Evolutionary conservation across 2,888 invertebrate genomes (phyloP).

Genomic region (Hypsopygia costalis): DNA sequence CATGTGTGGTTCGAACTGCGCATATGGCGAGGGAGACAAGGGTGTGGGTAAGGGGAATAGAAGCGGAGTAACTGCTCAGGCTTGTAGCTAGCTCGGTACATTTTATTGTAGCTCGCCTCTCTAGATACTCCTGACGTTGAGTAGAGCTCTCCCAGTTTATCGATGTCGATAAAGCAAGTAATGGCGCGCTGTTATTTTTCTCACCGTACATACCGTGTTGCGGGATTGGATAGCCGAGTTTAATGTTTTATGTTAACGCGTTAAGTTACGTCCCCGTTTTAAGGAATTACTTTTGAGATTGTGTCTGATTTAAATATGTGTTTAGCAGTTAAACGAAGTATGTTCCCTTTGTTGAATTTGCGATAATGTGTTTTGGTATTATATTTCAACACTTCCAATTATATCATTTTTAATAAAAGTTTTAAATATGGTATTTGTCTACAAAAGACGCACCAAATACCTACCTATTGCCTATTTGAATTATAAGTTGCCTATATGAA

Average conservation of each 20-base stretch:
- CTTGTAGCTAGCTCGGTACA: conserved; percentile 77
- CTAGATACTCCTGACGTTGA: conserved; percentile 64
- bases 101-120: conserved; percentile 78
- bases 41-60: conserved; percentile 33
- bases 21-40: conserved; percentile 52
- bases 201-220: conserved; percentile 31
- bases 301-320: conserved; percentile 19
- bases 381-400: no score
- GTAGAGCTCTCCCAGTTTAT: conserved; percentile 48
- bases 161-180: conserved; percentile 66
- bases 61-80: conserved; percentile 71
- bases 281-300: conserved; percentile 25
- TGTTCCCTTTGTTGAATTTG: conserved; percentile 8
- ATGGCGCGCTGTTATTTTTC: conserved; percentile 53
- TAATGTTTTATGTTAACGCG: conserved; percentile 44
- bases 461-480: no score
- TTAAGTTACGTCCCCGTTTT: conserved; percentile 33
- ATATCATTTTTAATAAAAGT: no score
- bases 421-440: no score
- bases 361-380: background rate
- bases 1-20: conserved; percentile 55
- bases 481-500: no score
- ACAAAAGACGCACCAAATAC: no score
- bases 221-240: conserved; percentile 41
- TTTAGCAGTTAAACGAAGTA: background rate